Percentiles rank a stretch among this genome's conserved stretches.
phyloP scores from a whole-genome alignment of 2,888 invertebrate species.

The Mesorhabditis belari region DNA sequence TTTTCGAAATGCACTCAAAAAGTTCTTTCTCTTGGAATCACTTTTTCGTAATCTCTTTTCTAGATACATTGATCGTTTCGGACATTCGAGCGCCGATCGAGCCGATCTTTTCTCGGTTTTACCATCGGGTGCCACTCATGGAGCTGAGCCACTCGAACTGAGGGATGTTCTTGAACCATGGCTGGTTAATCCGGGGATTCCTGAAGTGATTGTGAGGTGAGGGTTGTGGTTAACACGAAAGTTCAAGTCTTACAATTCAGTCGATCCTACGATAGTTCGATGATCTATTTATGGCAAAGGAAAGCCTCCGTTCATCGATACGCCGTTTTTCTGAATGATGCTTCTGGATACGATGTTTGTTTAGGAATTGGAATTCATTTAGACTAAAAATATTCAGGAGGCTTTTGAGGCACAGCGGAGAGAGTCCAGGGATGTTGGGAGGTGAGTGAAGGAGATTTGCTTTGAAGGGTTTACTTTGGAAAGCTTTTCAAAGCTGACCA shows the following conservation, averaged over 20 bases:
- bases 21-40: constrained; percentile 12
- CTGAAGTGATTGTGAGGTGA: constrained; percentile 39
- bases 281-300: not conserved
- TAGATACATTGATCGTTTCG: constrained; percentile 34
- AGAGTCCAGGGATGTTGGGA: not conserved
- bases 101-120: constrained; percentile 38
- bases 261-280: not conserved
- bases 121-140: constrained; percentile 45
- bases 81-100: constrained; percentile 40
- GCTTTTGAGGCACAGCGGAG: not conserved
- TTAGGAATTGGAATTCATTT: not conserved
- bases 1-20: constrained; percentile 38
- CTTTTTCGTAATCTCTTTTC: constrained; percentile 3
- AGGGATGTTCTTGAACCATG: constrained; percentile 43
- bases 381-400: not conserved
- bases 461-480: no score
- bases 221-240: not conserved
- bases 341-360: not conserved
- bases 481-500: no score
- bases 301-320: not conserved
- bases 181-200: constrained; percentile 48
- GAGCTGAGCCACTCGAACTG: constrained; percentile 39
- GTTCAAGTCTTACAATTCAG: not conserved
- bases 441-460: no score
- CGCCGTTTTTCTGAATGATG: not conserved